Base-by-base conservation (phyloP, 2,113 vertebrate species). In the Propithecus coquereli region DNA sequence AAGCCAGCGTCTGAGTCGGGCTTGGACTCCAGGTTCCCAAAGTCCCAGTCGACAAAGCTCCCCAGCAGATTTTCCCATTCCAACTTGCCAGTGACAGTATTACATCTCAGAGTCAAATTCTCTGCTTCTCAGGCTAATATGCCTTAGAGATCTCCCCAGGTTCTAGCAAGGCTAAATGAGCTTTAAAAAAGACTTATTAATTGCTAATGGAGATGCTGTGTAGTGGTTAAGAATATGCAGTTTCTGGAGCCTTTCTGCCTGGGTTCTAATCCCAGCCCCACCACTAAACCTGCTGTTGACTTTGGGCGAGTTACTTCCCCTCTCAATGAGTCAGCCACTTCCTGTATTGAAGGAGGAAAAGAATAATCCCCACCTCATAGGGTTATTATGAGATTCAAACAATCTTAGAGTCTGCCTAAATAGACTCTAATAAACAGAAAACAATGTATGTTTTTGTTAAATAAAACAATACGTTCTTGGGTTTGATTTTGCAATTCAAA, bases 401-500 rank as follows among this genome's bases (percentile, higher is more conserved):
- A 40, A 94, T 22, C 32, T 94, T 47, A 17, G 16, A 61, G 13
- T 27, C 27, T 40, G 22, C 10, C 40, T 47, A 47, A 47, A 47
- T 11, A 47, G 47, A 11, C 47, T 47, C 47, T 47, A 47, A 47
- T 9, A 47, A 17, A n/a, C 14, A 32, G 18, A 89, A 81, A 68
- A 73, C 5, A 27, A 32, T 27, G 4, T 27, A 14, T 90, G 34
- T 57, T 95, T 97, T 90, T 80, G 12, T 90, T 65, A 92, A 95
- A 79, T 66, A 65, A 84, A 74, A 73, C 54, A 84, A 34, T 73
- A 86, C 59, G 37, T 92, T 90, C 14, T 32, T 47, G 8, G 2
- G 14, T 70, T 95, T 92, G n/a, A 71, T 52, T 86, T 87, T 90
- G 52, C 37, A 90, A 32, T 94, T 94, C 37, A 45, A 57, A 76